A percentile compares a stretch with the other conserved stretches of the same genome.
Conservation (phyloP, 2,113 vertebrate species). For the Dipodomys merriami region DNA sequence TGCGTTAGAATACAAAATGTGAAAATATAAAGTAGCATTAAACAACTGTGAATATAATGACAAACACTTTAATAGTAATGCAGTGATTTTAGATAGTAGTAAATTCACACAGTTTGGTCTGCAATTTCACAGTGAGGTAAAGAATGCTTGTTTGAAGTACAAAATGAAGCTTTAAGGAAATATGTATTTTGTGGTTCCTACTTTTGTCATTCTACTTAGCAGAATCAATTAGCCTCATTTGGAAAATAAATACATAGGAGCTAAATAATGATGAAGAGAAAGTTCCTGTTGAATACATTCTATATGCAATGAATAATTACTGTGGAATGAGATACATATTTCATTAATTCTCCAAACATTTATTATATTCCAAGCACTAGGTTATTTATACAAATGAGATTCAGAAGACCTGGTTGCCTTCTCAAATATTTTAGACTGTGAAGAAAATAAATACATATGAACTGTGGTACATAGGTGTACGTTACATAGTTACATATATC, state of each 20-base stretch:
- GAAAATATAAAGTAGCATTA: constrained; percentile 65
- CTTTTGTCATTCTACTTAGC: neutral
- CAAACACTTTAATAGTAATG: constrained; percentile 22
- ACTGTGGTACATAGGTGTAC: too few species aligned
- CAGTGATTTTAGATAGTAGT: constrained; percentile 47
- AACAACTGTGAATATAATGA: constrained; percentile 59
- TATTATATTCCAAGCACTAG: neutral
- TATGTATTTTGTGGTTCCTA: neutral
- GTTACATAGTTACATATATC: neutral
- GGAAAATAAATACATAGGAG: constrained; percentile 30
- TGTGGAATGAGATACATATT: neutral
- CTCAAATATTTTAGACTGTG: neutral
- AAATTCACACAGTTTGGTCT: constrained; percentile 38
- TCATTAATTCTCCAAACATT: constrained; percentile 45
- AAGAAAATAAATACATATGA: neutral
- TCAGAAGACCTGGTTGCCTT: neutral
- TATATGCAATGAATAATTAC: constrained; percentile 35
- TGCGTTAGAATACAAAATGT: constrained; percentile 65
- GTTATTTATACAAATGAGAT: constrained; percentile 33
- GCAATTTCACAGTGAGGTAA: neutral
- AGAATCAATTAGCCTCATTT: constrained; percentile 8
- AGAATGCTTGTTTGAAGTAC: neutral
- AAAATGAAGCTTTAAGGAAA: constrained; percentile 52
- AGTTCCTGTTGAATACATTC: neutral
- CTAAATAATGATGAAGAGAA: constrained; percentile 13